Percentiles rank a stretch among this genome's conserved stretches.
Evolutionary conservation across 1,140 invertebrate genomes (phyloP).

Genomic region (Drosophila bocqueti): DNA sequence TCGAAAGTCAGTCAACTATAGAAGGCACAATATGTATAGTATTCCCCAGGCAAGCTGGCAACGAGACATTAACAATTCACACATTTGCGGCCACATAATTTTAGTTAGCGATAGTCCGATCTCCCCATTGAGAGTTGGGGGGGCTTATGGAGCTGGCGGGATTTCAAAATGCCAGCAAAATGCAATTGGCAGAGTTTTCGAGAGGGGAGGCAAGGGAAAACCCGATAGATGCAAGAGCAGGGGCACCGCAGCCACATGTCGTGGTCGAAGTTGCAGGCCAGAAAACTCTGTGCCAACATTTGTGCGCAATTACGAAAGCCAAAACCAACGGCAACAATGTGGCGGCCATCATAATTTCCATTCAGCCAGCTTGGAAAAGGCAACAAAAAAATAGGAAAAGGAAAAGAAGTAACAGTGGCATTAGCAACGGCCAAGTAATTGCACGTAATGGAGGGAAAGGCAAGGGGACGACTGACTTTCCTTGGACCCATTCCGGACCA

Average conservation of each 20-base stretch:
- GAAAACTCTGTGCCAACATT: conserved; percentile 55
- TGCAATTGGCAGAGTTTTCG: conserved; percentile 36
- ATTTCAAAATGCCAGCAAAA: conserved; percentile 55
- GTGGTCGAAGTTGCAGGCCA: conserved; percentile 58
- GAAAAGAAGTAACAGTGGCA: conserved; percentile 35
- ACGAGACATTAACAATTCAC: conserved; percentile 79
- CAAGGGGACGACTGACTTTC: conserved; percentile 29
- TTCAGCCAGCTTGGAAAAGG: conserved; percentile 23
- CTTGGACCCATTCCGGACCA: conserved; percentile 28
- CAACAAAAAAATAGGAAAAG: conserved; percentile 4
- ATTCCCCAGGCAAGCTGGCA: conserved; percentile 48
- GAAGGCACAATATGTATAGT: conserved; percentile 13
- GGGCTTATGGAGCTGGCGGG: neutral
- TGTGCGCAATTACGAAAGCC: conserved; percentile 69
- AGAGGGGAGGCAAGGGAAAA: neutral
- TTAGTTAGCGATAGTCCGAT: conserved; percentile 56
- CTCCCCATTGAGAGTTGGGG: conserved; percentile 9
- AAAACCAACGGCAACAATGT: conserved; percentile 67
- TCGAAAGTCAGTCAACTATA: conserved; percentile 31
- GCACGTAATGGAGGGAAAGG: conserved; percentile 43
- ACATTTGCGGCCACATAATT: conserved; percentile 80
- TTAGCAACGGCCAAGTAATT: conserved; percentile 52
- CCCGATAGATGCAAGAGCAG: conserved; percentile 29
- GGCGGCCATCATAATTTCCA: conserved; percentile 73
- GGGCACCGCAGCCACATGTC: conserved; percentile 45